Percentiles rank a stretch among this genome's conserved stretches.
phyloP scores from a whole-genome alignment of 2,797 vertebrate genomes.

The Limnodromus scolopaceus region DNA sequence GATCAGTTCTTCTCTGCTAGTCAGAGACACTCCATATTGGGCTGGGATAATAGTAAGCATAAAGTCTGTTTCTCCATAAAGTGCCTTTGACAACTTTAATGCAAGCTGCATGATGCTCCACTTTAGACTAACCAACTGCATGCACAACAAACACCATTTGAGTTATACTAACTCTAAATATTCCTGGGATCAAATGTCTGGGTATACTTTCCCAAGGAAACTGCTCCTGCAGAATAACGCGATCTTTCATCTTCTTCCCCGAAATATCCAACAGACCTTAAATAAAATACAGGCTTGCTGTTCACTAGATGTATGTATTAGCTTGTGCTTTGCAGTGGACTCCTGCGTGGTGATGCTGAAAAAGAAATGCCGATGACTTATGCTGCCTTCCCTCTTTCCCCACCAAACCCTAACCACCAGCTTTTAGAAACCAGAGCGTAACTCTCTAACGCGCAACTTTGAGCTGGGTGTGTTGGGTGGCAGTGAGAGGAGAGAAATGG shows the following conservation, averaged over 20 bases:
- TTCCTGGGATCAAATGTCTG: slow-evolving; percentile 19
- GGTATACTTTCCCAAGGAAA: background rate
- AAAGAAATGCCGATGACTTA: background rate
- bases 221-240: slow-evolving; percentile 20
- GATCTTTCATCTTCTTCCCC: background rate
- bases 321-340: background rate
- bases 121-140: slow-evolving; percentile 76
- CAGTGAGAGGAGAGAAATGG: background rate
- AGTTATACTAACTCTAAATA: slow-evolving; percentile 61
- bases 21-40: slow-evolving; percentile 97
- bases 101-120: slow-evolving; percentile 68
- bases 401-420: background rate
- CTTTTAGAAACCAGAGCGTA: background rate
- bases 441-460: background rate
- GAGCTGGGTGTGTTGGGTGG: background rate
- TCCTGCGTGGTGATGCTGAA: background rate
- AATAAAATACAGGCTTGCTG: slow-evolving; percentile 12
- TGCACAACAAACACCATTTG: slow-evolving; percentile 43
- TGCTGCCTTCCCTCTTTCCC: background rate
- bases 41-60: slow-evolving; percentile 98
- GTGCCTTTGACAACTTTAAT: slow-evolving; percentile 67
- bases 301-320: background rate
- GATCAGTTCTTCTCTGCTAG: slow-evolving; percentile 89
- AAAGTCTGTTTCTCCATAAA: slow-evolving; percentile 59
- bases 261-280: background rate